Percentiles rank a stretch among this genome's conserved stretches.
Evolutionary conservation across 1,140 invertebrate species (phyloP).

Genomic region (Drosophila pseudoobscura): DNA sequence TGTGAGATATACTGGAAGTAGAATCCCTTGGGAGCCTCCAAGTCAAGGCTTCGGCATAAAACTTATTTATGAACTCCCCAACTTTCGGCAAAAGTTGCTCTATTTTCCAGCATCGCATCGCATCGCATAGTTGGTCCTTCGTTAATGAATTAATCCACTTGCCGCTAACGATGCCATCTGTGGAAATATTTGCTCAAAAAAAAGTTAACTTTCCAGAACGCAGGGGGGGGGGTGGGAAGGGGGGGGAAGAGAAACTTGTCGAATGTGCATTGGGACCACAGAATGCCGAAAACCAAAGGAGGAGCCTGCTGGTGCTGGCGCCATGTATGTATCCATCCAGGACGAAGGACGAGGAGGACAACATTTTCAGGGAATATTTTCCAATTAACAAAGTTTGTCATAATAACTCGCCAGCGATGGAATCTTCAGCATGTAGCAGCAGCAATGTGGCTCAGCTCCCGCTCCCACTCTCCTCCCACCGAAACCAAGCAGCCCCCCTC

Average conservation of each 20-base stretch:
- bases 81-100: conserved; percentile 16
- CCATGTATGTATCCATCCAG: conserved; percentile 43
- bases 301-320: neutral
- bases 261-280: conserved; percentile 44
- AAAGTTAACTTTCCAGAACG: conserved; percentile 17
- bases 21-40: no score
- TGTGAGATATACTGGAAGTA: no score
- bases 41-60: no score
- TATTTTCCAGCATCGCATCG: conserved; percentile 2
- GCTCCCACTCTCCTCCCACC: no score
- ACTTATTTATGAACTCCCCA: neutral
- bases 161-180: conserved; percentile 45
- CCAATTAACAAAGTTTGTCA: conserved; percentile 81
- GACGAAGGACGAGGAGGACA: conserved; percentile 1
- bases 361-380: conserved; percentile 71
- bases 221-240: neutral
- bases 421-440: conserved; percentile 67
- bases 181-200: conserved; percentile 35
- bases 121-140: conserved; percentile 36
- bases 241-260: conserved; percentile 28
- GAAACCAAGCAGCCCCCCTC: neutral
- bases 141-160: conserved; percentile 53
- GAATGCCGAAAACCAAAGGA: conserved; percentile 18
- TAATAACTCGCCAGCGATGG: conserved; percentile 62
- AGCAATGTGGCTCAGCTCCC: conserved; percentile 45